These are phyloP conservation scores for Dynastes grantii DNA, from an alignment of 2,888 invertebrate genomes.

Conservation along the genomic window DNA sequence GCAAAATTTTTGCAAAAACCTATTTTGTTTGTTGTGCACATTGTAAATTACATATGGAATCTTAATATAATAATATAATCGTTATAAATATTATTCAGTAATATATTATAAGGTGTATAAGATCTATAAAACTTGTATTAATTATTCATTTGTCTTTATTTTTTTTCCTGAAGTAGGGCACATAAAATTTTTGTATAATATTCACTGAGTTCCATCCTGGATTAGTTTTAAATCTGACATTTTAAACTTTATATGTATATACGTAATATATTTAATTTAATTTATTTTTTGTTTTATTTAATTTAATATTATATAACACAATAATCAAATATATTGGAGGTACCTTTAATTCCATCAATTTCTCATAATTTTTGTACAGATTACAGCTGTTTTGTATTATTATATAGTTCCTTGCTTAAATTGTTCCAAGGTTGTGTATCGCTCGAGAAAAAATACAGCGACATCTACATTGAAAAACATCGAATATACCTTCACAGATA, in stretches of 20 bases:
- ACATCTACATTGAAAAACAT: conserved; percentile 59
- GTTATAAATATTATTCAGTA: conserved; percentile 46
- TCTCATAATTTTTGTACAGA: conserved; percentile 23
- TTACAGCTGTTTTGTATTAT: conserved; percentile 3
- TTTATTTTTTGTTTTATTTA: conserved; percentile 18
- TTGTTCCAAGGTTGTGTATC: conserved; percentile 13
- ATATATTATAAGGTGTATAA: conserved; percentile 43
- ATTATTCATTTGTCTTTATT: conserved; percentile 22
- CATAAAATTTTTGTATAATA: conserved; percentile 60
- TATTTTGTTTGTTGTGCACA: conserved; percentile 64
- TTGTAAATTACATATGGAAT: conserved; percentile 49
- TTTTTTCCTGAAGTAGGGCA: conserved; percentile 41
- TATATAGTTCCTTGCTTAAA: background rate
- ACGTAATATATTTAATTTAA: conserved; percentile 35
- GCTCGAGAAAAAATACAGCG: conserved; percentile 54
- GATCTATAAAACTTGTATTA: conserved; percentile 36
- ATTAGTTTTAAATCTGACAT: conserved; percentile 53
- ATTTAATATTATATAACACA: conserved; percentile 8
- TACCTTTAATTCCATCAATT: conserved; percentile 1
- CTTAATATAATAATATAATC: conserved; percentile 47
- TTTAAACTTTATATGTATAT: conserved; percentile 24
- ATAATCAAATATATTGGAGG: conserved; percentile 27
- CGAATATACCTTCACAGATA: conserved; percentile 59
- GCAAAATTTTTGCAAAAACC: conserved; percentile 58
- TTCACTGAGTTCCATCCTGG: conserved; percentile 65